These are phyloP conservation scores for Proctacanthus coquilletti DNA, from an alignment of 1,140 invertebrate genomes.

Conservation along the genomic window DNA sequence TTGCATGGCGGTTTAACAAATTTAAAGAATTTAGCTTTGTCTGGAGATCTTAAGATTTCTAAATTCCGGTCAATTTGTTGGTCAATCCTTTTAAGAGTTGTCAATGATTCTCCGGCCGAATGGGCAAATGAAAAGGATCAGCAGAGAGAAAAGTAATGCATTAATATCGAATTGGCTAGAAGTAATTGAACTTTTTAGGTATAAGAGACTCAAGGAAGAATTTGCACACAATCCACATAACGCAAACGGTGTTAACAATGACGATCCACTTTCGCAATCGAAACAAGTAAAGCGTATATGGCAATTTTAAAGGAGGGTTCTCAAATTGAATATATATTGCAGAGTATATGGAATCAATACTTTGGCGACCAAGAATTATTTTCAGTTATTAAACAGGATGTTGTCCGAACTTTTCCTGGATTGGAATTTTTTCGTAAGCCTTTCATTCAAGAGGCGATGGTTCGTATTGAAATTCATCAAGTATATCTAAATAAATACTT, in stretches of 20 bases:
- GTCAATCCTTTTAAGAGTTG: conserved; percentile 28
- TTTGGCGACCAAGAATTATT: conserved; percentile 63
- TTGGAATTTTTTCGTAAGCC: conserved; percentile 58
- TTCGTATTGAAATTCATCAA: conserved; percentile 26
- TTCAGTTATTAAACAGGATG: conserved; percentile 59
- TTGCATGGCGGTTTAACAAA: conserved; percentile 19
- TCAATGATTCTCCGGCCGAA: conserved; percentile 20
- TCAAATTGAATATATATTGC: background rate
- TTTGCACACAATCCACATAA: conserved; percentile 26
- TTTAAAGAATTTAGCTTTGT: conserved; percentile 23
- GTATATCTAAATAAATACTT: conserved; percentile 1
- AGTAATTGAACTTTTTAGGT: conserved; percentile 10
- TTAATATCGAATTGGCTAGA: background rate
- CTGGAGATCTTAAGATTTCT: conserved; percentile 30
- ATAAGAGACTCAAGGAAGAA: conserved; percentile 22
- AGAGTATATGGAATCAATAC: conserved; percentile 69
- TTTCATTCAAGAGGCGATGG: conserved; percentile 52
- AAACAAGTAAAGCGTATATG: conserved; percentile 8
- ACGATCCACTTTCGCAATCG: conserved; percentile 23
- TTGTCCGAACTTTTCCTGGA: conserved; percentile 63
- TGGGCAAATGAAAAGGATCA: conserved; percentile 22
- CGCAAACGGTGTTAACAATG: conserved; percentile 8
- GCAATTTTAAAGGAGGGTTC: background rate
- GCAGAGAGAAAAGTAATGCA: conserved; percentile 15
- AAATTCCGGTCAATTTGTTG: conserved; percentile 34